These are phyloP conservation scores for Caenorhabditis zanzibari DNA, from an alignment of 2,888 invertebrate genomes.

Conservation along the genomic window DNA sequence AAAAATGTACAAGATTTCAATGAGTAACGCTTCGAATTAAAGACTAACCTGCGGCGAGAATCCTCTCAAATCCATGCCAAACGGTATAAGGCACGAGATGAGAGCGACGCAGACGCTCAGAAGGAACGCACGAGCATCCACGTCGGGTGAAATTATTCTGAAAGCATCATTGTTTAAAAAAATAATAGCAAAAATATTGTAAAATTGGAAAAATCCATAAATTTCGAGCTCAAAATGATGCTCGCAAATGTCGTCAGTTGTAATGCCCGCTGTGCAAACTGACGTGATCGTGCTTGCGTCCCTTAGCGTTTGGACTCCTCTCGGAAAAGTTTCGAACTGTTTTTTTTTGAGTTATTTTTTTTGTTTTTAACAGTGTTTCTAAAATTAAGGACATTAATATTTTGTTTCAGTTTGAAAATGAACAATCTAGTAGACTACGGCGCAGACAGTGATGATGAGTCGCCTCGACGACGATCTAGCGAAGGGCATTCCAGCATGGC, in stretches of 20 bases:
- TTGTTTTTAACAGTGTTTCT: too few relatives aligned
- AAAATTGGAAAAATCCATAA: neutral
- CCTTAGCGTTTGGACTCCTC: neutral
- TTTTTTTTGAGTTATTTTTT: too few relatives aligned
- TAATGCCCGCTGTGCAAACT: conserved; percentile 11
- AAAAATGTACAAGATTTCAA: conserved; percentile 10
- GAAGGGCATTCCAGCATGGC: conserved; percentile 32
- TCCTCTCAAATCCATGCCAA: conserved; percentile 43
- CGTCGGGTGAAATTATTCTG: conserved; percentile 40
- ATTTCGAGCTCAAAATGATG: conserved; percentile 3
- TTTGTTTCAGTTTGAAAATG: conserved; percentile 53
- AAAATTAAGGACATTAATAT: too few relatives aligned
- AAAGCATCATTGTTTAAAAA: neutral
- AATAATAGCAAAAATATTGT: neutral
- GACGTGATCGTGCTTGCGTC: conserved; percentile 47
- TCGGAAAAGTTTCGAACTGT: conserved; percentile 29
- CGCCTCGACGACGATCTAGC: conserved; percentile 56
- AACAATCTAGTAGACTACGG: conserved; percentile 70
- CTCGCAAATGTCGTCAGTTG: conserved; percentile 7
- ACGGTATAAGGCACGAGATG: conserved; percentile 15
- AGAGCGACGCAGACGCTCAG: conserved; percentile 45
- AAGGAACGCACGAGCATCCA: conserved; percentile 18
- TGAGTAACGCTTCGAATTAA: neutral
- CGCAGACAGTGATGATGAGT: conserved; percentile 71
- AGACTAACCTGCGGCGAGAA: conserved; percentile 39